Base-by-base conservation (phyloP, 2,888 invertebrate species). In the Perithous albicinctus region DNA sequence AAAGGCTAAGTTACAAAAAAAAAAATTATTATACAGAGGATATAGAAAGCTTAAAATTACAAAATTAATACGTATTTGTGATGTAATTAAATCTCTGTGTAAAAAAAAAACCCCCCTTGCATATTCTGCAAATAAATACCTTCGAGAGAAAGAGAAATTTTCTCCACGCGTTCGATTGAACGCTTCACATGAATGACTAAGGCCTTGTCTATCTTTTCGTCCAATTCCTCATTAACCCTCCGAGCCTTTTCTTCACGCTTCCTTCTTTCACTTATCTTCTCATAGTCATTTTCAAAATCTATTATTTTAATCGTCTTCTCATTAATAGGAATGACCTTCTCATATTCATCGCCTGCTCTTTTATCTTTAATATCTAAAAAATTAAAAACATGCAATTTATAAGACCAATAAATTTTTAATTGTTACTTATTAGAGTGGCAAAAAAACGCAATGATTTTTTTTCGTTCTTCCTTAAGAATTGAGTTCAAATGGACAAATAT, bases 161-260 rank as follows among this genome's bases (percentile, higher is more conserved):
- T 83, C 18, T 85, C 61, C 3, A 87, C 78, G 43, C 72, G 86
- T 26, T 85, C 76, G 23, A 87, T 88, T 15, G 86, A 88, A 29
- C 83, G 83, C 78, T 83, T 85, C 4, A 87, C 80, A 51, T 86
- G 84, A 5, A 69, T 84, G 12, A 84, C 83, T 15, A 89, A 64
- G 0, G 79, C 85, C 46, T 72, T 46, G 66, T 88, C 88, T 20
- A 89, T 86, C 41, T 83, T 80, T 15, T 84, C 73, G 18, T 89
- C 83, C 20, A 79, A 63, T 41, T 67, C 38, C 18, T 73, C 56
- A 15, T 63, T n/a, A 4, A 10, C 26, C n/a, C 23, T 7, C 20
- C 15, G 54, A 5, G 23, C 23, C 18, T 12, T 29, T 38, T 59
- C 46, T 0, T 35, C 10, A 0, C 64, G 43, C 10, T 38, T 29